Evolutionary conservation across 2,113 vertebrate species (phyloP).

Genomic region (Callionymus lyra): DNA sequence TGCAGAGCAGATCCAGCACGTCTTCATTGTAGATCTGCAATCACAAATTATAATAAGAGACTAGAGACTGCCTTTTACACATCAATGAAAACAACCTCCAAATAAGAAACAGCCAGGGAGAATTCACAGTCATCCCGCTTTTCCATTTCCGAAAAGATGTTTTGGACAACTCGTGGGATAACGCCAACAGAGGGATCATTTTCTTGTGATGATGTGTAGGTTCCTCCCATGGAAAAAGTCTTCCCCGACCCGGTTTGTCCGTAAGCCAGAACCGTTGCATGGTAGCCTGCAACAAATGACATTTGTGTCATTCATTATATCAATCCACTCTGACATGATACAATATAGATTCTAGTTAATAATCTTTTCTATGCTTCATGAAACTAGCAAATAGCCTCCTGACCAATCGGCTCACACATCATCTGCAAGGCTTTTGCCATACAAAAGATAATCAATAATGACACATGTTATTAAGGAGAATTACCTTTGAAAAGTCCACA

Average conservation of each 20-base stretch:
- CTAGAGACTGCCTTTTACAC: neutral
- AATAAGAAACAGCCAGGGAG: conserved; percentile 77
- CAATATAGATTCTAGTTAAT: neutral
- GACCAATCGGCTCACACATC: no score
- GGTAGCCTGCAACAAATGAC: conserved; percentile 75
- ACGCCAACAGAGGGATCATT: conserved; percentile 80
- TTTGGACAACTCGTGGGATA: conserved; percentile 83
- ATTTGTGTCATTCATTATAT: no score
- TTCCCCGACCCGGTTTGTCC: conserved; percentile 95
- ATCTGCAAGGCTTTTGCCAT: no score
- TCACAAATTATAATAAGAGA: conserved; percentile 6
- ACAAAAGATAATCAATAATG: no score
- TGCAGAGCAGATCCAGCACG: conserved; percentile 82
- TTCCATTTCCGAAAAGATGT: conserved; percentile 78
- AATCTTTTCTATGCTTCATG: no score
- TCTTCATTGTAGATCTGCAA: conserved; percentile 93
- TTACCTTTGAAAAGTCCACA: conserved; percentile 87
- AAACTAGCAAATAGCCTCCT: no score
- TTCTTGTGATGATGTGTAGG: conserved; percentile 83
- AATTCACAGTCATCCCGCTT: conserved; percentile 73
- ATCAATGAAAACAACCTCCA: conserved; percentile 72
- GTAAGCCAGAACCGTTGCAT: conserved; percentile 89
- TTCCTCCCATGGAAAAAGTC: conserved; percentile 92
- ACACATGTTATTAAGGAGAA: no score
- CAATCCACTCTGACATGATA: no score